These are phyloP conservation scores for Anguilla anguilla DNA, from an alignment of 2,797 vertebrate species.

Conservation along the genomic window DNA sequence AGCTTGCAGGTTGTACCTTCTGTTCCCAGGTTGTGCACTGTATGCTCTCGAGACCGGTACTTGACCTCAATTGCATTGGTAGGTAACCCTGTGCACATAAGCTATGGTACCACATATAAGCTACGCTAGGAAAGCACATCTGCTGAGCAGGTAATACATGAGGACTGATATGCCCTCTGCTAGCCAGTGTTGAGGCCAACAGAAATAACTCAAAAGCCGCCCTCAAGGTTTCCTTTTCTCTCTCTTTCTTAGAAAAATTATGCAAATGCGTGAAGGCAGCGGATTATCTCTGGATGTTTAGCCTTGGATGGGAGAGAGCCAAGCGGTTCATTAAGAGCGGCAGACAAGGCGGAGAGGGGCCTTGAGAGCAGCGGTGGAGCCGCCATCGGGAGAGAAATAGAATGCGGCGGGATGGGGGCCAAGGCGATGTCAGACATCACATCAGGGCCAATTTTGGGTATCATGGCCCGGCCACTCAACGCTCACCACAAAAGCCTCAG, in stretches of 20 bases:
- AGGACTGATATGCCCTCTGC: background rate
- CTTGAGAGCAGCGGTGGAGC: slow-evolving; percentile 10
- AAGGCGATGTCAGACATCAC: slow-evolving; percentile 35
- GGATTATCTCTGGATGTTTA: slow-evolving; percentile 28
- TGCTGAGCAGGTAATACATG: background rate
- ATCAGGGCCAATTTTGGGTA: slow-evolving; percentile 7
- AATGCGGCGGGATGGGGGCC: slow-evolving; percentile 32
- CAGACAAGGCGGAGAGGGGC: background rate
- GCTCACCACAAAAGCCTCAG: background rate
- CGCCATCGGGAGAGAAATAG: slow-evolving; percentile 20
- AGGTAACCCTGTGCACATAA: background rate
- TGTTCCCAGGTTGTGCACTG: background rate
- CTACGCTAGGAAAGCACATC: background rate
- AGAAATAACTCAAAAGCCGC: background rate
- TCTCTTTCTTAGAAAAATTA: slow-evolving; percentile 16
- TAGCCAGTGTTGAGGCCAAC: background rate
- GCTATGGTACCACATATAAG: background rate
- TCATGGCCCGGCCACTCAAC: background rate
- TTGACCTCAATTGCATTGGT: background rate
- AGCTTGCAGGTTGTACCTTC: background rate
- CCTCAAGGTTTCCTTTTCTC: background rate
- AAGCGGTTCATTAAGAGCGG: background rate
- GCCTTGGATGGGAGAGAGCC: slow-evolving; percentile 25
- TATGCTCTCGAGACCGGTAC: background rate
- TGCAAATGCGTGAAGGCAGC: slow-evolving; percentile 27